phyloP scores from a whole-genome alignment of 1,140 invertebrate genomes.

The Limonius californicus region DNA sequence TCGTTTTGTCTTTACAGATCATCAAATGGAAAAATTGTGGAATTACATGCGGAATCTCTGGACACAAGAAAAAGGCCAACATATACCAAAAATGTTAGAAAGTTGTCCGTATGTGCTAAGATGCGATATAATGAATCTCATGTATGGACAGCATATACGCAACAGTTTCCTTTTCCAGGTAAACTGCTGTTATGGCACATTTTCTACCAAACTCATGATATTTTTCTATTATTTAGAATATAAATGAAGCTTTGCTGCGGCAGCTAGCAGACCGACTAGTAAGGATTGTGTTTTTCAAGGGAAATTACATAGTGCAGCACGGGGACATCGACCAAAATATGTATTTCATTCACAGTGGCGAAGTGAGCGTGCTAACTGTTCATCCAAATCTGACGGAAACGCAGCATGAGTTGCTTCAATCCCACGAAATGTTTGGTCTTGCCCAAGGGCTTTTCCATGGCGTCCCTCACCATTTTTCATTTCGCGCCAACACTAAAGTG shows the following conservation, averaged over 20 bases:
- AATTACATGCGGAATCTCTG: constrained; percentile 12
- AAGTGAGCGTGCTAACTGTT: constrained; percentile 49
- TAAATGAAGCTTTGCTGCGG: constrained; percentile 46
- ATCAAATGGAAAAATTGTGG: not conserved
- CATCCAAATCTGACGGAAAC: constrained; percentile 50
- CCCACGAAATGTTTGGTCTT: constrained; percentile 50
- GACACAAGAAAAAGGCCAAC: not conserved
- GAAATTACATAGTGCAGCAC: constrained; percentile 50
- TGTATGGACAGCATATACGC: constrained; percentile 6
- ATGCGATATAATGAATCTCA: constrained; percentile 1
- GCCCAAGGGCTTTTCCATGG: constrained; percentile 50
- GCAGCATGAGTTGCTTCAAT: constrained; percentile 49
- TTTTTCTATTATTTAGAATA: too few species aligned
- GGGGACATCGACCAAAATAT: constrained; percentile 50
- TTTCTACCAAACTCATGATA: too few species aligned
- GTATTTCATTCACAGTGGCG: constrained; percentile 51
- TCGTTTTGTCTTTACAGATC: not conserved
- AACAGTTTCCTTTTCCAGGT: constrained; percentile 17
- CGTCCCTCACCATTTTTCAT: constrained; percentile 50
- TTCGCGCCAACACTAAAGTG: constrained; percentile 48
- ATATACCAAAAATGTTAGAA: not conserved
- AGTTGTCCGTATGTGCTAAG: not conserved
- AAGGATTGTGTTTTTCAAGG: constrained; percentile 50
- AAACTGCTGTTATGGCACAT: too few species aligned
- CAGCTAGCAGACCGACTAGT: constrained; percentile 48